These are phyloP conservation scores for Chloroclysta siterata DNA, from an alignment of 2,888 invertebrate genomes.

Conservation along the genomic window DNA sequence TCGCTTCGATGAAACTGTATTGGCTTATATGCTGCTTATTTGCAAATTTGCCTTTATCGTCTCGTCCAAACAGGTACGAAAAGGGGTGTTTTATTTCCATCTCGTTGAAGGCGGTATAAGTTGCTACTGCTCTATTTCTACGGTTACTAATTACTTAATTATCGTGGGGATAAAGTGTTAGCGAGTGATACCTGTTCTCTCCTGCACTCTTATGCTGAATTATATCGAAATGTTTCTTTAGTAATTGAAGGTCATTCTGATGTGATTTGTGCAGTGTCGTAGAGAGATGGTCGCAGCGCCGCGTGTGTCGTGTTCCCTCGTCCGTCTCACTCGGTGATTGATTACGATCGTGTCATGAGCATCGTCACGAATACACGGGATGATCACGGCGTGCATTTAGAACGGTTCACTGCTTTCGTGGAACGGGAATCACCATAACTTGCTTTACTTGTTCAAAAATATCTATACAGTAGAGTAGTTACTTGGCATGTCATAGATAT, in stretches of 20 bases:
- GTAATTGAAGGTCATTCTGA: conserved; percentile 37
- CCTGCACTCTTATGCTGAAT: conserved; percentile 27
- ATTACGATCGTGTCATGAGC: conserved; percentile 61
- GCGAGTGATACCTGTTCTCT: conserved; percentile 24
- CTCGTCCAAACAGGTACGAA: conserved; percentile 5
- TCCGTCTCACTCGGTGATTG: conserved; percentile 80
- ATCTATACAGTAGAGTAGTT: conserved; percentile 50
- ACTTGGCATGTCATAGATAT: conserved; percentile 54
- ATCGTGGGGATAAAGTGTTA: conserved; percentile 29
- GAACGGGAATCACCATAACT: conserved; percentile 69
- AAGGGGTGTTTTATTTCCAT: conserved; percentile 23
- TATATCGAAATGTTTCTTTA: conserved; percentile 33
- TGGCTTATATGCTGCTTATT: background rate
- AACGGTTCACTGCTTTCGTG: conserved; percentile 80
- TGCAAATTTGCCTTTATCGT: conserved; percentile 12
- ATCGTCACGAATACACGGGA: conserved; percentile 70
- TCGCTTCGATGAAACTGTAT: conserved; percentile 9
- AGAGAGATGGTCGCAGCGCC: conserved; percentile 51
- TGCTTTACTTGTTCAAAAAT: conserved; percentile 60
- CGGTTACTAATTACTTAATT: conserved; percentile 13
- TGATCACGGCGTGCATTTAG: conserved; percentile 75
- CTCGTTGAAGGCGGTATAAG: conserved; percentile 21
- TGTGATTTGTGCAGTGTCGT: conserved; percentile 30
- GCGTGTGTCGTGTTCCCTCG: conserved; percentile 62
- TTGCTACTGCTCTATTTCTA: conserved; percentile 29